These are phyloP conservation scores for Stigmatopora nigra DNA, from an alignment of 2,113 vertebrate species.

Conservation along the genomic window DNA sequence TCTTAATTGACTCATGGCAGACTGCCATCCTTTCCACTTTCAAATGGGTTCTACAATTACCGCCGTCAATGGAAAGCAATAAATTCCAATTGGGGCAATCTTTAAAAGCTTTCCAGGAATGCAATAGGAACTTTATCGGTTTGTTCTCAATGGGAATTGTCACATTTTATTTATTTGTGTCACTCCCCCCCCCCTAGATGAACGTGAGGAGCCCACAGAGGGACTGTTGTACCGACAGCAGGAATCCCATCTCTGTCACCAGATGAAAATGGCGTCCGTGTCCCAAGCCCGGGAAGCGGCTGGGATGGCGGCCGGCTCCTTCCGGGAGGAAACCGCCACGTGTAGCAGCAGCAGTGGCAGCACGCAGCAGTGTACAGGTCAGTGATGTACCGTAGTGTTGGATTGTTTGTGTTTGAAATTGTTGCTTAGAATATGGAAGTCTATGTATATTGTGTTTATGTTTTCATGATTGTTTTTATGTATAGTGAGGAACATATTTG, in stretches of 20 bases:
- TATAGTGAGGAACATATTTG: too few relatives aligned
- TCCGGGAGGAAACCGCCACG: constrained; percentile 66
- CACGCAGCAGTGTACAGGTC: constrained; percentile 71
- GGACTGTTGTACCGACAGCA: constrained; percentile 74
- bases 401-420: too few relatives aligned
- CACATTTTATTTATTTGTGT: constrained; percentile 1
- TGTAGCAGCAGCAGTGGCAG: constrained; percentile 49
- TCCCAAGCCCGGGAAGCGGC: constrained; percentile 64
- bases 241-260: constrained; percentile 77
- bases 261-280: constrained; percentile 77
- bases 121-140: neutral
- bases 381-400: constrained; percentile 35
- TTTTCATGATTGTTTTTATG: too few relatives aligned
- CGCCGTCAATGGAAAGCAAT: too few relatives aligned
- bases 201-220: constrained; percentile 68
- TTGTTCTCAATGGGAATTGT: neutral
- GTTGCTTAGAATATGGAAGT: too few relatives aligned
- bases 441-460: too few relatives aligned
- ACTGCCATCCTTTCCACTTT: too few relatives aligned
- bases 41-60: too few relatives aligned
- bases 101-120: neutral
- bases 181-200: constrained; percentile 57
- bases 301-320: constrained; percentile 63
- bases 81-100: too few relatives aligned
- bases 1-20: neutral